phyloP scores from a whole-genome alignment of 2,797 vertebrate species.

The Clarias pachynema region DNA sequence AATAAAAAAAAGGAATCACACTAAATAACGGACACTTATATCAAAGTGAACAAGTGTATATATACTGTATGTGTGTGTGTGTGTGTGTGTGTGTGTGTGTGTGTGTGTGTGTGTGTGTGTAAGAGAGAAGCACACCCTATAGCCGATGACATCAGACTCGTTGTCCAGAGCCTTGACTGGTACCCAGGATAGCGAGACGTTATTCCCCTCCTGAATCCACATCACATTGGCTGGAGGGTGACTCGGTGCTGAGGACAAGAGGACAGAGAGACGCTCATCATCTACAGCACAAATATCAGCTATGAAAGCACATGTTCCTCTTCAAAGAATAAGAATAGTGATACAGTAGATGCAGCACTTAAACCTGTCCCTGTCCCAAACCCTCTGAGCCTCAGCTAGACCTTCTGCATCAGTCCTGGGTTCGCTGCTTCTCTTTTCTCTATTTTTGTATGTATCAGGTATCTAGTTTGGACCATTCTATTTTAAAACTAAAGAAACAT shows the following conservation, averaged over 20 bases:
- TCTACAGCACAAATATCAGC: neutral
- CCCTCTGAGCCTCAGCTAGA: neutral
- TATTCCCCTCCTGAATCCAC: constrained; percentile 95
- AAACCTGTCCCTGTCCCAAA: neutral
- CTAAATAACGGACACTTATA: neutral
- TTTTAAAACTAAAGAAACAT: too few species aligned
- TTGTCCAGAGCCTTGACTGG: constrained; percentile 89
- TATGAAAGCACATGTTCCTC: neutral
- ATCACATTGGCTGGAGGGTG: constrained; percentile 87
- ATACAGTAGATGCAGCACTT: neutral
- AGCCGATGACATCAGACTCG: constrained; percentile 96
- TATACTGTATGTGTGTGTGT: neutral
- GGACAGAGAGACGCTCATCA: constrained; percentile 13
- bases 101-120: constrained; percentile 18
- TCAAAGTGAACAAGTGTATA: neutral
- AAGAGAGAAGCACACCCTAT: constrained; percentile 80
- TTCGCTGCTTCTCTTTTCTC: neutral
- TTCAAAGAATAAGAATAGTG: neutral
- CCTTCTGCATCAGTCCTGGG: neutral
- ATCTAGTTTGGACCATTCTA: neutral
- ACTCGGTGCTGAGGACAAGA: constrained; percentile 79
- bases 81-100: constrained; percentile 1
- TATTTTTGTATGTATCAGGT: neutral
- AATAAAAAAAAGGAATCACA: neutral
- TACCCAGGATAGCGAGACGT: constrained; percentile 91